Base-by-base conservation (phyloP, 2,113 vertebrate genomes). In the Irena cyanogastra region DNA sequence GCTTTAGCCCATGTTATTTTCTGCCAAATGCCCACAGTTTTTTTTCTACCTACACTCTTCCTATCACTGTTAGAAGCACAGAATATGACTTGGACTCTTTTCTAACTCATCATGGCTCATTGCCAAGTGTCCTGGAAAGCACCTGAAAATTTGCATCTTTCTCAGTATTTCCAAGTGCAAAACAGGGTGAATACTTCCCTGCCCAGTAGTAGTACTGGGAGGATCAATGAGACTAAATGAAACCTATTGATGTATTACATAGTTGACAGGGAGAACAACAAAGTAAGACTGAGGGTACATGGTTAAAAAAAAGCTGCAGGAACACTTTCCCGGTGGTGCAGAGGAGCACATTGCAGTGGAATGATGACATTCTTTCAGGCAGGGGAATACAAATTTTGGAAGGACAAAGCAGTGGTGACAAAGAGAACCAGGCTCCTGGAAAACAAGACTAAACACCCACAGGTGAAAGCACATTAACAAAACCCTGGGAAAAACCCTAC, bases 41-140 rank as follows among this genome's bases (percentile, higher is more conserved):
- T 45, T 90, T 83, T 84, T n/a, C 95, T 92, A 91, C 87, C 87
- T 87, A 81, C 77, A 52, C 61, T 83, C 61, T 78, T 75, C 84
- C 63, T 83, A 83, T 86, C 75, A 78, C 59, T 86, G 49, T 83
- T 74, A 78, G 1, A 86, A 86, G 56, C n/a, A 83, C 83, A 86
- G 35, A 83, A 74, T 37, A 78, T 42, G 41, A 82, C 84, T 87
- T 94, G 95, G 77, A 83, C 64, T 86, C 79, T 83, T 44, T 95
- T 83, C 68, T 81, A 90, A 86, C 45, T 88, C 22, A 2, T 69
- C 42, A 53, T 50, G 91, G 78, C 70, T 76, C 59, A 66, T n/a
- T 79, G 87, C 65, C 90, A 92, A 89, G 45, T 31, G 61, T 60
- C 93, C 87, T 84, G 61, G 61, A 91, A 96, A 91, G 74, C 61